A percentile compares a stretch with the other conserved stretches of the same genome.
Conservation (phyloP, 2,888 invertebrate genomes). For the Hirtodrosophila trivittata region DNA sequence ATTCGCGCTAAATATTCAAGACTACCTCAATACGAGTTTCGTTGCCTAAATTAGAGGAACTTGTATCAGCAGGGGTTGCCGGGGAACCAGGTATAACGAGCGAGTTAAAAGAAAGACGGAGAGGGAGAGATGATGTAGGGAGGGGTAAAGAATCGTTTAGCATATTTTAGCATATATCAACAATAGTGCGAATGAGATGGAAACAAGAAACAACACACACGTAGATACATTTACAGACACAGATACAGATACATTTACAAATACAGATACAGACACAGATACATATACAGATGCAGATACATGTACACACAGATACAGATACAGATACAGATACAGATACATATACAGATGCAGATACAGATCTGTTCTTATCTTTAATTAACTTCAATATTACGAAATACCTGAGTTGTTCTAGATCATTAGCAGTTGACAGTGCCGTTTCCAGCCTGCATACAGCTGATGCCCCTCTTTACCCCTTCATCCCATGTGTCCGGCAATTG, state of each 20-base stretch:
- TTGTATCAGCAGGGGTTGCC: background rate
- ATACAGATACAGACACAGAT: conserved; percentile 1
- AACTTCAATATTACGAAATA: conserved; percentile 69
- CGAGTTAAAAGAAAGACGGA: conserved; percentile 20
- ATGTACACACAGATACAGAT: conserved; percentile 3
- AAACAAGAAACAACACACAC: conserved; percentile 3
- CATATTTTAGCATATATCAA: conserved; percentile 70
- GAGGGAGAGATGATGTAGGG: background rate
- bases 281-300: conserved; percentile 4
- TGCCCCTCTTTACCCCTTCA: background rate
- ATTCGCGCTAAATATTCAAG: conserved; percentile 63
- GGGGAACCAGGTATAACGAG: conserved; percentile 38
- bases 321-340: conserved; percentile 14
- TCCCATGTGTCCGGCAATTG: conserved; percentile 42
- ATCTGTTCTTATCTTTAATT: conserved; percentile 24
- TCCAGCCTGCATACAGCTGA: conserved; percentile 51
- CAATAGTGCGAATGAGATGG: conserved; percentile 36
- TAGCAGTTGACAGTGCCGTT: conserved; percentile 70
- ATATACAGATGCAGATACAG: conserved; percentile 18
- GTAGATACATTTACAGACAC: conserved; percentile 11
- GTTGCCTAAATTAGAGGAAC: conserved; percentile 67
- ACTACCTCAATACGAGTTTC: conserved; percentile 78
- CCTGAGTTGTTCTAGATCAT: conserved; percentile 60
- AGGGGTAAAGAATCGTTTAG: conserved; percentile 61
- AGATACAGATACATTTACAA: conserved; percentile 2